A percentile compares a stretch with the other conserved stretches of the same genome.
Evolutionary conservation across 2,888 invertebrate genomes (phyloP).

Genomic region (Drosophila infuscata): DNA sequence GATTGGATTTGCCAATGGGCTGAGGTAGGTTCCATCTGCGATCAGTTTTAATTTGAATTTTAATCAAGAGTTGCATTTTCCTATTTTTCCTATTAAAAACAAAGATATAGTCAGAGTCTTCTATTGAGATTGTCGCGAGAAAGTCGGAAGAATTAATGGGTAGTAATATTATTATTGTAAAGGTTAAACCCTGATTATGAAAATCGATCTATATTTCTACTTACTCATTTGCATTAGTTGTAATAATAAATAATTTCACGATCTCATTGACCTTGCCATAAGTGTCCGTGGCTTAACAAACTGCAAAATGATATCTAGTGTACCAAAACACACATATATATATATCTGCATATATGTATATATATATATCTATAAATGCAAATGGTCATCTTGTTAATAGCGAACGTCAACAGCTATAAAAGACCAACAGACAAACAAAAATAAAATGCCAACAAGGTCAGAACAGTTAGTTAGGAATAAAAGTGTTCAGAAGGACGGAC

Average conservation of each 20-base stretch:
- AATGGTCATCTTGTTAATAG: slow-evolving; percentile 55
- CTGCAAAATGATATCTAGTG: not conserved
- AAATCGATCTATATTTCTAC: not conserved
- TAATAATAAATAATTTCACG: slow-evolving; percentile 1
- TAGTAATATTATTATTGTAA: not conserved
- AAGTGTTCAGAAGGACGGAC: slow-evolving; percentile 11
- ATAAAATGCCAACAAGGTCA: slow-evolving; percentile 69
- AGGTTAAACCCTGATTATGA: not conserved
- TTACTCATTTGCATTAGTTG: not conserved
- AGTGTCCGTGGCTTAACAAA: slow-evolving; percentile 12
- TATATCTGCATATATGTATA: not conserved
- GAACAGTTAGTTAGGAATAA: slow-evolving; percentile 37
- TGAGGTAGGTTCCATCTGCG: not conserved
- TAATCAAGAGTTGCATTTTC: not conserved
- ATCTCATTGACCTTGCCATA: slow-evolving; percentile 36
- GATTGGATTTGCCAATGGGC: not conserved
- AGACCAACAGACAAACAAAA: not conserved
- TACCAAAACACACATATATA: not conserved
- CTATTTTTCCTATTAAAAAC: no score
- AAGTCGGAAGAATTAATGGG: no score
- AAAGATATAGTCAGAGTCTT: not conserved
- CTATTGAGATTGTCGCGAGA: no score
- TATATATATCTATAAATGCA: slow-evolving; percentile 1
- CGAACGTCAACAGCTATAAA: slow-evolving; percentile 65
- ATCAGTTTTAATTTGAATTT: not conserved